Evolutionary conservation across 2,113 vertebrate genomes (phyloP).

Genomic region (Apeltes quadracus): DNA sequence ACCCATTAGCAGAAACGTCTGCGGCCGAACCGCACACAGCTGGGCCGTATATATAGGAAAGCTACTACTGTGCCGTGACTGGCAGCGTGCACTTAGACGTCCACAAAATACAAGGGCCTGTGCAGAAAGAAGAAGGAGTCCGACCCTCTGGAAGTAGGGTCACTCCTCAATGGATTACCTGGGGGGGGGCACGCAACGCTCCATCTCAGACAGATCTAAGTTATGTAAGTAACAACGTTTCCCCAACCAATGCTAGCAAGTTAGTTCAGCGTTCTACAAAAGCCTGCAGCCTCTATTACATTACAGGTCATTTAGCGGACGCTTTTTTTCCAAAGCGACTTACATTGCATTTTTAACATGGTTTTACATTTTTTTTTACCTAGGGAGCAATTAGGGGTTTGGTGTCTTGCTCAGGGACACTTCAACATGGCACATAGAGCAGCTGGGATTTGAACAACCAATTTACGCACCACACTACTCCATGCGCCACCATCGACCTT

Average conservation of each 20-base stretch:
- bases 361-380: too few relatives aligned
- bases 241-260: not conserved
- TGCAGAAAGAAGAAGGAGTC: not conserved
- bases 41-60: conserved; percentile 28
- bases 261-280: not conserved
- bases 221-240: not conserved
- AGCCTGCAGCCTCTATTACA: too few relatives aligned
- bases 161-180: not conserved
- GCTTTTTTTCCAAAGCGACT: too few relatives aligned
- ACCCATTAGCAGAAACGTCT: conserved; percentile 72
- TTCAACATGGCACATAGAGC: too few relatives aligned
- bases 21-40: conserved; percentile 42
- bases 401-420: too few relatives aligned
- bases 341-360: too few relatives aligned
- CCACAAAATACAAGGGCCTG: not conserved
- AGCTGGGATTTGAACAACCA: too few relatives aligned
- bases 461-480: too few relatives aligned
- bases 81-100: not conserved
- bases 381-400: too few relatives aligned
- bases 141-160: not conserved
- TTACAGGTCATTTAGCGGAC: too few relatives aligned
- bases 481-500: too few relatives aligned
- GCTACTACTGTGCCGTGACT: conserved; percentile 12
- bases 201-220: not conserved
- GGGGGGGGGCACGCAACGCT: not conserved